Evolutionary conservation across 53 echinoderm and acorn worm species (phyloP), one percentile per base, ranked within the genome.

Genomic region (Echinarachnius parma): DNA sequence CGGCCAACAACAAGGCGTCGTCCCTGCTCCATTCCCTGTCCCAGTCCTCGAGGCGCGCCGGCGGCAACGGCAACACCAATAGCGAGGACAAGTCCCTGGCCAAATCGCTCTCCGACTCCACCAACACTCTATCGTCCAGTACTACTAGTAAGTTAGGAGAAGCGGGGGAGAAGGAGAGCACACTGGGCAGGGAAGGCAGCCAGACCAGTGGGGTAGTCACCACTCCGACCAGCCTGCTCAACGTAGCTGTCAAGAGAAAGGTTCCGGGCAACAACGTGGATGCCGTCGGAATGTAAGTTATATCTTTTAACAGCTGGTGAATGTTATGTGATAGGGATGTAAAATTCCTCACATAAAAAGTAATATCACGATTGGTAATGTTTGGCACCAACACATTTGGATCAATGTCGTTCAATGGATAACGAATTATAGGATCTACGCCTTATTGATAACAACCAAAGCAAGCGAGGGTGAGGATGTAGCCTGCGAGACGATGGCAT

Each of bases 181-280:
- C 7, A 7, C 39, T 9, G 39, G 39, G 39, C 58, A 66, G 57
- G 20, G 31, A 30, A 13, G 59, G 58, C 24, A 77, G 75, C 37
- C 66, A 67, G 77, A 84, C 70, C 26, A 69, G 50, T 39, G 70
- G 77, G 19, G 48, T 77, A 15, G 50, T 64, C 33, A 70, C 61
- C 5, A 45, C 53, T 4, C 70, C 76, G 4, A 29, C 69, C 22
- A 70, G 35, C 24, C 70, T 81, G 77, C 27, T 57, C 50, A 26
- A 67, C 66, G 61, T 76, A 59, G 60, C 65, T 78, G 92, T 92
- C 31, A 87, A 84, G 46, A 87, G 81, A 47, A 80, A 87, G 33
- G 60, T 77, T 19, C 83, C 86, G 50, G 82, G 83, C 33, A 91
- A 87, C 59, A 79, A 79, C 61, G 53, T 92, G 23, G 87, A 87